Evolutionary conservation across 1,140 invertebrate genomes (phyloP).

Genomic region (Rhopalosiphum padi): DNA sequence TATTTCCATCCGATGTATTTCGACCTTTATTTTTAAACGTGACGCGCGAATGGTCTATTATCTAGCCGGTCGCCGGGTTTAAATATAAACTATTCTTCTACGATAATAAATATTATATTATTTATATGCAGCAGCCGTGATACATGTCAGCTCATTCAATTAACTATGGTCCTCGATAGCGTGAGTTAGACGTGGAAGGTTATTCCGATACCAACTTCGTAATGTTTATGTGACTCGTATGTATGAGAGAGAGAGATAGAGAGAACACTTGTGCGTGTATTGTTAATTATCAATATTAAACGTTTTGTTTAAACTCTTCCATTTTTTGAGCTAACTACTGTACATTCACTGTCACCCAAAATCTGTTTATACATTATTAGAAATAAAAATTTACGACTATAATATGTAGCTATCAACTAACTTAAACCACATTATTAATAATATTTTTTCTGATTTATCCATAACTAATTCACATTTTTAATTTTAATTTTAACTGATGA

Average conservation of each 20-base stretch:
- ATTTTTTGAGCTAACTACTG: not conserved
- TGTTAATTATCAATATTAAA: not conserved
- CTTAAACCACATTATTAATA: too few species aligned
- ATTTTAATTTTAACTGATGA: too few species aligned
- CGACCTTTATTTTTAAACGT: constrained; percentile 10
- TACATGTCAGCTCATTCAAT: not conserved
- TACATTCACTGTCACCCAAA: not conserved
- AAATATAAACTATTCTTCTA: not conserved
- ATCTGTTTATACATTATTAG: not conserved
- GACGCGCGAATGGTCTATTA: not conserved
- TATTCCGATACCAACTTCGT: not conserved
- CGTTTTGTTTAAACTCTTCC: not conserved
- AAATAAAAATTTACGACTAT: not conserved
- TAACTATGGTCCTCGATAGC: not conserved
- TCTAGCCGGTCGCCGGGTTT: not conserved
- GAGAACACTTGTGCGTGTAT: not conserved
- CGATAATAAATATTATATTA: constrained; percentile 3
- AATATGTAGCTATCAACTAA: not conserved
- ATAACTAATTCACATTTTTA: too few species aligned
- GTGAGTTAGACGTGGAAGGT: not conserved
- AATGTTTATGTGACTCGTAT: not conserved
- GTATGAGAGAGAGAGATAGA: too few species aligned
- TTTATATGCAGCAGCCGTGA: not conserved
- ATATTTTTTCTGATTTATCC: too few species aligned
- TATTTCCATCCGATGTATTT: not conserved